phyloP scores from a whole-genome alignment of 2,888 invertebrate species.

The Cheilosia variabilis region DNA sequence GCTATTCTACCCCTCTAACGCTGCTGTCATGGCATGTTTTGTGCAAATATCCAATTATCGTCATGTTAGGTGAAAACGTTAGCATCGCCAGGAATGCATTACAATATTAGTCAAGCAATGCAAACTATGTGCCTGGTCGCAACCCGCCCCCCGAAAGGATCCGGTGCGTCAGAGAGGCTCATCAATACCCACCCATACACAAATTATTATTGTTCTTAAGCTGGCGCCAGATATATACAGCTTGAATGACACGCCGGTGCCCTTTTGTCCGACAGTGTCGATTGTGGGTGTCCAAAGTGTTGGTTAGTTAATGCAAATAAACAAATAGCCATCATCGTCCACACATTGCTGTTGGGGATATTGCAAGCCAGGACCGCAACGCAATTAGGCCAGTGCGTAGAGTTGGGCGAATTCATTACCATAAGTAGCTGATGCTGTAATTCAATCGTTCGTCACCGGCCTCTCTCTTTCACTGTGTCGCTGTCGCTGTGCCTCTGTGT shows the following conservation, averaged over 20 bases:
- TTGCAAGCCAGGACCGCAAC: conserved; percentile 51
- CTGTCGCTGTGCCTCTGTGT: neutral
- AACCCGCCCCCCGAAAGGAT: conserved; percentile 3
- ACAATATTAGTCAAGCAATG: conserved; percentile 68
- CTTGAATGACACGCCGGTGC: conserved; percentile 24
- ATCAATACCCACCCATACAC: neutral
- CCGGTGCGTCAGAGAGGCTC: neutral
- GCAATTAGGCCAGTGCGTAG: conserved; percentile 65
- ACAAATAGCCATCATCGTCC: conserved; percentile 71
- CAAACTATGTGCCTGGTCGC: conserved; percentile 3
- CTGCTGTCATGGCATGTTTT: conserved; percentile 24
- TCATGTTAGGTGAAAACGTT: conserved; percentile 51
- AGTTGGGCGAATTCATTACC: conserved; percentile 73
- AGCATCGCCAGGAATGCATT: conserved; percentile 59
- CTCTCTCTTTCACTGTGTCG: neutral
- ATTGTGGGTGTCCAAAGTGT: conserved; percentile 67
- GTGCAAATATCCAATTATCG: conserved; percentile 72
- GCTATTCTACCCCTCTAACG: neutral
- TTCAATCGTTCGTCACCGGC: conserved; percentile 57
- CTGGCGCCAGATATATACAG: neutral
- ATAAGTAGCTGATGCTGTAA: conserved; percentile 75
- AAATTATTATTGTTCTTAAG: conserved; percentile 60
- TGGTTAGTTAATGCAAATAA: conserved; percentile 71
- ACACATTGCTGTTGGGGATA: conserved; percentile 20
- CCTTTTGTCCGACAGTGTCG: conserved; percentile 55